Evolutionary conservation across 2,797 vertebrate genomes (phyloP).

Genomic region (Cyprinodon diabolis): DNA sequence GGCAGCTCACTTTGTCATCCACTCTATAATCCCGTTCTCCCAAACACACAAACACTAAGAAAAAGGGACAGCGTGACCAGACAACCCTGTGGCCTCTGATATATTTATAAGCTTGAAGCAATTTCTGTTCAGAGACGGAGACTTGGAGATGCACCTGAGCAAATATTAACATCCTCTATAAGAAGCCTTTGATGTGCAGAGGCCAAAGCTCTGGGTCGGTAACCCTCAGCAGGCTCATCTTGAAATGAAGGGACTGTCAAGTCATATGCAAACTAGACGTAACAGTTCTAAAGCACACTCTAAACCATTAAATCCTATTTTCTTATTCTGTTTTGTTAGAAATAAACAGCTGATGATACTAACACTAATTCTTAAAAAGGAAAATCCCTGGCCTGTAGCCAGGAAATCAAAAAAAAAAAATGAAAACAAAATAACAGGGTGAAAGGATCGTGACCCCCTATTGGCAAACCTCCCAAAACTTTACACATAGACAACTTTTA

Average conservation of each 20-base stretch:
- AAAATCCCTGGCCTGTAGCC: too few species aligned
- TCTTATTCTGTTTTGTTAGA: neutral
- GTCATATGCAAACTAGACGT: constrained; percentile 36
- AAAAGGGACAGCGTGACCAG: constrained; percentile 68
- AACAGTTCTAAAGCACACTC: constrained; percentile 29
- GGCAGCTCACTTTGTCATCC: constrained; percentile 18
- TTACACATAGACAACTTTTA: too few species aligned
- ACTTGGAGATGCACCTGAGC: constrained; percentile 81
- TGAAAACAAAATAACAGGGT: too few species aligned
- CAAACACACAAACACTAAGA: constrained; percentile 10
- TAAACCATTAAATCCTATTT: constrained; percentile 36
- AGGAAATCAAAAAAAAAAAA: neutral
- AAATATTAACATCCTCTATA: constrained; percentile 85
- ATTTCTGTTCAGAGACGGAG: constrained; percentile 67
- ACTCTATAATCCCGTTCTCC: constrained; percentile 21
- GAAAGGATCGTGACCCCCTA: too few species aligned
- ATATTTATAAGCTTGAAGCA: constrained; percentile 78
- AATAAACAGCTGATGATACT: neutral
- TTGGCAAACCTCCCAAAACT: too few species aligned
- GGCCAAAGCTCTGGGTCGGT: constrained; percentile 66
- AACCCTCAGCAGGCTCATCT: constrained; percentile 57
- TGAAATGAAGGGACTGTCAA: constrained; percentile 27
- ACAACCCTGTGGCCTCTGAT: constrained; percentile 76
- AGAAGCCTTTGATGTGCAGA: constrained; percentile 79
- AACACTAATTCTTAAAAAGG: constrained; percentile 7